Evolutionary conservation across 2,797 vertebrate genomes (phyloP).

Genomic region (Tachyglossus aculeatus): DNA sequence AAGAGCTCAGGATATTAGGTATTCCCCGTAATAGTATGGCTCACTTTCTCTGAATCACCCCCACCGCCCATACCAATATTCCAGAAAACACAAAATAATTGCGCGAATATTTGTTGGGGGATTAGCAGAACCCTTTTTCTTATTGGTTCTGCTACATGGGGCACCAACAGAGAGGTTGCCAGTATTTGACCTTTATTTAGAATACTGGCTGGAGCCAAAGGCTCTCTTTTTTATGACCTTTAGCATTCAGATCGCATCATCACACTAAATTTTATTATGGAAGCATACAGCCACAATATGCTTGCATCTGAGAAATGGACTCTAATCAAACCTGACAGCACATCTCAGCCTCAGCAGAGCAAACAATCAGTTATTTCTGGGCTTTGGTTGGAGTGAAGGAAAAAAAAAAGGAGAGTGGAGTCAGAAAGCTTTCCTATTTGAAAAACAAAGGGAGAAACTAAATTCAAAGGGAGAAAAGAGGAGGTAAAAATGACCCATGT

Average conservation of each 20-base stretch:
- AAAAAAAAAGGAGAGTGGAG: neutral
- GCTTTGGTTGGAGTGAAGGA: neutral
- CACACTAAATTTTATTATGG: slow-evolving; percentile 29
- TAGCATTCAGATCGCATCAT: slow-evolving; percentile 26
- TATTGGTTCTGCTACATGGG: neutral
- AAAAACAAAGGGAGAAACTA: neutral
- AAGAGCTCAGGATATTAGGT: no score
- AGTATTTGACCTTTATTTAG: slow-evolving; percentile 11
- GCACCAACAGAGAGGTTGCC: neutral
- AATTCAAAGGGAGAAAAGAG: no score
- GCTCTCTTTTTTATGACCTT: slow-evolving; percentile 25
- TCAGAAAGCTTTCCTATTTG: neutral
- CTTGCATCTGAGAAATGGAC: slow-evolving; percentile 11
- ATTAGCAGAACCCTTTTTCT: neutral
- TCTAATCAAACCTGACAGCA: slow-evolving; percentile 28
- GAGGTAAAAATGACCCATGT: no score
- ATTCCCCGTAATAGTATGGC: no score
- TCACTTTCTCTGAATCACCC: no score
- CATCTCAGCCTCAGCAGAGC: neutral
- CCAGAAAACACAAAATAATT: no score
- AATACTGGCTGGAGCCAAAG: neutral
- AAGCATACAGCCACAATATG: neutral
- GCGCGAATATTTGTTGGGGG: no score
- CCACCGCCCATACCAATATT: no score
- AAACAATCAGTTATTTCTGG: neutral